Evolutionary conservation across 2,888 invertebrate species (phyloP).

Genomic region (Leptinotarsa tumamoca): DNA sequence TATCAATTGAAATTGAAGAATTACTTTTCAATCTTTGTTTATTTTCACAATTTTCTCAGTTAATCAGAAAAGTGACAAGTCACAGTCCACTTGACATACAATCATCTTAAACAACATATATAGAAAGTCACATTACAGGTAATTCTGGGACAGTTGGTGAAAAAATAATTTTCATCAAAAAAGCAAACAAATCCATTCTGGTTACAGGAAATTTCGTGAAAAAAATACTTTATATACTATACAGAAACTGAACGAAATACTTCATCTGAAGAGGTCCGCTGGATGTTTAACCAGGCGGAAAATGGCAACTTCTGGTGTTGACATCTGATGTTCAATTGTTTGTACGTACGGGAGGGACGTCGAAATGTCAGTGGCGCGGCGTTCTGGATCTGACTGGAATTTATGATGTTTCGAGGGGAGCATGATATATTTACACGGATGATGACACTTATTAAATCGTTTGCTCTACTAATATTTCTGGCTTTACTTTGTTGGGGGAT

Average conservation of each 20-base stretch:
- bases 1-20: too few species aligned
- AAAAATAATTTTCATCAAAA: too few species aligned
- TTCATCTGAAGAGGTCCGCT: slow-evolving; percentile 46
- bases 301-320: slow-evolving; percentile 65
- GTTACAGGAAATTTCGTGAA: too few species aligned
- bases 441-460: slow-evolving; percentile 67
- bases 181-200: too few species aligned
- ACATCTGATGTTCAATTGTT: slow-evolving; percentile 65
- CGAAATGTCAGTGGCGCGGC: slow-evolving; percentile 41
- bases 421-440: slow-evolving; percentile 61
- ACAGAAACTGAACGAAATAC: slow-evolving; percentile 1
- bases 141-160: too few species aligned
- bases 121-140: too few species aligned
- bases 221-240: too few species aligned
- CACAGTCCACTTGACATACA: too few species aligned
- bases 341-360: slow-evolving; percentile 48
- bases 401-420: slow-evolving; percentile 59
- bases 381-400: slow-evolving; percentile 63
- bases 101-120: too few species aligned
- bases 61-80: too few species aligned
- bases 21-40: too few species aligned
- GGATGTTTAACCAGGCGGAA: slow-evolving; percentile 61
- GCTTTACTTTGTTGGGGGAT: slow-evolving; percentile 44
- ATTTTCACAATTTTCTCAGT: too few species aligned
- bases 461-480: slow-evolving; percentile 61